phyloP scores from a whole-genome alignment of 2,888 invertebrate genomes.

The Cantharis nigra region DNA sequence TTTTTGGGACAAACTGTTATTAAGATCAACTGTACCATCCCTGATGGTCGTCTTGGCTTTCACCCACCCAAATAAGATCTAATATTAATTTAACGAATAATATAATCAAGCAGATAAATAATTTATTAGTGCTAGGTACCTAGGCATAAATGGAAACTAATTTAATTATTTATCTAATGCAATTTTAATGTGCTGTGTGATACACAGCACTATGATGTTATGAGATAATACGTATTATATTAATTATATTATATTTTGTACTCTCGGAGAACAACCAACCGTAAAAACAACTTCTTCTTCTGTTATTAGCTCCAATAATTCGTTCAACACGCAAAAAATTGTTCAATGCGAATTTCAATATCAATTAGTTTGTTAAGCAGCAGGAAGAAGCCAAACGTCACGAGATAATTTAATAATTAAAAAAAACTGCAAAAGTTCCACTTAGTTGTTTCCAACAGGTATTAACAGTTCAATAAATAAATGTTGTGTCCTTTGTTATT shows the following conservation, averaged over 20 bases:
- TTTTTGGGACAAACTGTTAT: background rate
- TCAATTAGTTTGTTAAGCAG: too few relatives aligned
- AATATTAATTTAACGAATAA: background rate
- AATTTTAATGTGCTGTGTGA: background rate
- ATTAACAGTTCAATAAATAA: conserved; percentile 35
- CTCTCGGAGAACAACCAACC: background rate
- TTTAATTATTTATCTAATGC: background rate
- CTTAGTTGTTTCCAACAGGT: conserved; percentile 32
- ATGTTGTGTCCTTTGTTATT: conserved; percentile 27
- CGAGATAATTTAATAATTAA: too few relatives aligned
- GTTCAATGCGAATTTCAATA: too few relatives aligned
- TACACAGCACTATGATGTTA: background rate
- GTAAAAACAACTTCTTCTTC: background rate
- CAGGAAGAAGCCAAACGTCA: background rate
- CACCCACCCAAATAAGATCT: too few relatives aligned
- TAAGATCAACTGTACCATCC: too few relatives aligned
- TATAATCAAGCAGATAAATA: background rate
- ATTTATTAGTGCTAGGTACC: background rate
- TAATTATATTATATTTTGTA: background rate
- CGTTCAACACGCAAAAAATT: background rate
- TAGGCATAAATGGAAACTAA: background rate
- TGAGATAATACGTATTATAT: background rate
- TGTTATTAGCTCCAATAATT: background rate
- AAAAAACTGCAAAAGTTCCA: background rate
- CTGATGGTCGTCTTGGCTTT: too few relatives aligned